Conservation (phyloP, 1,140 invertebrate genomes). For the Cotesia vestalis region DNA sequence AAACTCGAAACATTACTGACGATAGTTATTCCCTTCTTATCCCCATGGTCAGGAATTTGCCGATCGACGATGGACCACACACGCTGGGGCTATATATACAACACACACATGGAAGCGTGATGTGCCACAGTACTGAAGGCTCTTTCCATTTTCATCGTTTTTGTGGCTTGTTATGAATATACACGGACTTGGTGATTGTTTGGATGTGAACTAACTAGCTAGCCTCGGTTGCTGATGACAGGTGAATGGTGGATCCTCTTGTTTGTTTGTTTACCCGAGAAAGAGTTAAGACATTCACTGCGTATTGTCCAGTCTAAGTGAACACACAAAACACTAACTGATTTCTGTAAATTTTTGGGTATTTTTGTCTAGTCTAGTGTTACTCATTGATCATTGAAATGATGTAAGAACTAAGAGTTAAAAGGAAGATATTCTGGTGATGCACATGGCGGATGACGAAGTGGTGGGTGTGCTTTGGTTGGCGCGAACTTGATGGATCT, state of each 20-base stretch:
- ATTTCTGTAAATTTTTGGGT: too few relatives aligned
- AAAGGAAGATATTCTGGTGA: not conserved
- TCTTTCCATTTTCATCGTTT: constrained; percentile 7
- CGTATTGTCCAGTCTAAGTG: too few relatives aligned
- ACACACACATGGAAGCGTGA: constrained; percentile 12
- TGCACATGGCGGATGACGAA: constrained; percentile 14
- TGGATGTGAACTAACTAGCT: constrained; percentile 62
- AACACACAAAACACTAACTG: too few relatives aligned
- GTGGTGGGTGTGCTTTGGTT: constrained; percentile 2
- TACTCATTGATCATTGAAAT: not conserved
- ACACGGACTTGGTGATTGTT: not conserved
- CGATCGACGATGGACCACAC: constrained; percentile 51
- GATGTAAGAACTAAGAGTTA: not conserved
- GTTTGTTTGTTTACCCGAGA: constrained; percentile 48
- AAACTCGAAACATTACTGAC: constrained; percentile 34
- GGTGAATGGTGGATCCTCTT: constrained; percentile 64
- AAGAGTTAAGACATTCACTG: not conserved
- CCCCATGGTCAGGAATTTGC: constrained; percentile 46
- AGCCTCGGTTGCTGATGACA: constrained; percentile 60
- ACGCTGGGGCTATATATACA: constrained; percentile 53
- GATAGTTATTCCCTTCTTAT: constrained; percentile 44
- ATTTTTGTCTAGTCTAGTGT: too few relatives aligned
- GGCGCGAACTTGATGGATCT: constrained; percentile 42
- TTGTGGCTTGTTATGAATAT: constrained; percentile 8
- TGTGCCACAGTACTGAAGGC: not conserved